Conservation (phyloP, 2,797 vertebrate genomes). For the Epinephelus coioides region DNA sequence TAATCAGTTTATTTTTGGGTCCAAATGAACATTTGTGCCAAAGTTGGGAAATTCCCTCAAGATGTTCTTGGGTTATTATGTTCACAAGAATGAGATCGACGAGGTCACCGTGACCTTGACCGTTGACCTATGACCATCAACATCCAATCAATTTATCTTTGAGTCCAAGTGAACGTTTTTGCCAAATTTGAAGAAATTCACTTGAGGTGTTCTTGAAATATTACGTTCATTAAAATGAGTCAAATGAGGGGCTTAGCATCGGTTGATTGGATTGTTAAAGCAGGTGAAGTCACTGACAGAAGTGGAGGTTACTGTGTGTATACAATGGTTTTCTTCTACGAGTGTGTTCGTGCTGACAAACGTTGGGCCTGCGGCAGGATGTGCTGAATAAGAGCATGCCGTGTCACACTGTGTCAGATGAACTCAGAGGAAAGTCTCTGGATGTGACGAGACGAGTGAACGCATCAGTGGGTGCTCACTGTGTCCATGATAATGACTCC, state of each 20-base stretch:
- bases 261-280: constrained; percentile 16
- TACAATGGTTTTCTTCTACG: background rate
- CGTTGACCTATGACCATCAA: no score
- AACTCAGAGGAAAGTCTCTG: background rate
- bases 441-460: constrained; percentile 2
- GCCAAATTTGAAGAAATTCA: no score
- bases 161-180: no score
- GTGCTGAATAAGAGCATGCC: background rate
- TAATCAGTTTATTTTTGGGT: no score
- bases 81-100: no score
- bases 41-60: no score
- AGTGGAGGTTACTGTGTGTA: constrained; percentile 20
- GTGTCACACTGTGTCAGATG: background rate
- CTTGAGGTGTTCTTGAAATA: no score
- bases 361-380: constrained; percentile 21
- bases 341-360: constrained; percentile 2
- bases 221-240: no score
- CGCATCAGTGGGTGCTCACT: background rate
- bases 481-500: background rate
- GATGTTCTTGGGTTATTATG: no score
- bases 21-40: no score
- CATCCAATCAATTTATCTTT: no score
- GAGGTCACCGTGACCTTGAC: no score
- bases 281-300: constrained; percentile 6
- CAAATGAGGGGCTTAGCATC: background rate